Base-by-base conservation (phyloP, 2,888 invertebrate species). In the Operophtera brumata region DNA sequence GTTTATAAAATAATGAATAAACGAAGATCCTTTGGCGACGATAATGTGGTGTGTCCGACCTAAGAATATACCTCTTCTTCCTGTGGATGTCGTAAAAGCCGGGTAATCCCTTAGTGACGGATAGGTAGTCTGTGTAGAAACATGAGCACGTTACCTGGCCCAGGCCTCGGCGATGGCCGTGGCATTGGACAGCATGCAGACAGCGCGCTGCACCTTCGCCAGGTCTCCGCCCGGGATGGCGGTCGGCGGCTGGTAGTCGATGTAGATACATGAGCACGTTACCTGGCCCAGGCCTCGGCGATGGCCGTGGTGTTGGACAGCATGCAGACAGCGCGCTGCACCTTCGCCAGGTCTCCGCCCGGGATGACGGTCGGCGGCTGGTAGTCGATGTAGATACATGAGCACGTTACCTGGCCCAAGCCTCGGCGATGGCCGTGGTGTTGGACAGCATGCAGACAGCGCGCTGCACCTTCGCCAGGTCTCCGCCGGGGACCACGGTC, bases 371-470 rank as follows among this genome's bases (percentile, higher is more conserved):
- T 96, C 4, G 96, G 96, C 20, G 96, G 96, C 82, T 97, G 96
- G 84, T 97, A 97, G 90, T 97, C 97, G 81, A 95, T 95, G 20
- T 20, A 20, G 4, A 20, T 3, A 20, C 20, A 20, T 20, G 20
- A 20, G 2, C 20, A 20, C 9, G 11, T 41, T 92, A 92, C 85
- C 96, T 93, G 49, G 97, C 97, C 98, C 98, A 98, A 28, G 98
- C 98, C 80, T 98, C 97, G 3, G 97, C 97, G 75, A 98, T 98
- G 63, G 98, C 97, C 0, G 98, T 98, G 43, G 97, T 98, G 86
- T 98, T 98, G 73, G 97, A 97, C 81, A 98, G 87, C 98, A 98
- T 98, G 92, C 98, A 98, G 7, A 98, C 97, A 10, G 98, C 97
- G 47, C 98, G 93, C 80, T 97, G 96, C 1, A 97, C 97, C 86